A percentile compares a stretch with the other conserved stretches of the same genome.
Conservation (phyloP, 2,113 vertebrate genomes). For the Gymnorhina tibicen region DNA sequence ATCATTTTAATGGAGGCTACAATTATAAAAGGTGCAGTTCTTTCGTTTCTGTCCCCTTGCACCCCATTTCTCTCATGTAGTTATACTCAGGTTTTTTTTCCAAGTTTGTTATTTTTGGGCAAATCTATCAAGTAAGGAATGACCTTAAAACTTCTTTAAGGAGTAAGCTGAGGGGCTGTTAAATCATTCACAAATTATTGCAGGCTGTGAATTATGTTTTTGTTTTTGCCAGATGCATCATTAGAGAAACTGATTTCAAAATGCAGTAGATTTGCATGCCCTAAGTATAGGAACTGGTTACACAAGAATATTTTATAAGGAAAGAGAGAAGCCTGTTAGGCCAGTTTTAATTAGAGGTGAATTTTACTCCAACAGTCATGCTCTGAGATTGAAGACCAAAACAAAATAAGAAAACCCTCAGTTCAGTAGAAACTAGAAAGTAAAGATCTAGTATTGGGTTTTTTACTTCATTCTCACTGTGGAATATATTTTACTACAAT, state of each 20-base stretch:
- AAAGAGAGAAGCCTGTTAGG: background rate
- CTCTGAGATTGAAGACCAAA: background rate
- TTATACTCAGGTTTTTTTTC: background rate
- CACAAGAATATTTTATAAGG: background rate
- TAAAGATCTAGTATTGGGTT: background rate
- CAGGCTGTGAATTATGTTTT: slow-evolving; percentile 26
- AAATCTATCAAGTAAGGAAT: background rate
- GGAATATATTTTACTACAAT: background rate
- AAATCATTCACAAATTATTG: background rate
- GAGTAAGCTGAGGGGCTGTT: background rate
- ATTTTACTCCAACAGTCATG: background rate
- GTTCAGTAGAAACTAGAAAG: background rate
- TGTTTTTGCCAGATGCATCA: slow-evolving; percentile 11
- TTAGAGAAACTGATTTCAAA: slow-evolving; percentile 21
- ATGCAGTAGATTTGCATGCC: background rate
- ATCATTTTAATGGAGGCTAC: background rate
- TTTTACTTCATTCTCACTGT: background rate
- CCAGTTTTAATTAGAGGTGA: slow-evolving; percentile 29
- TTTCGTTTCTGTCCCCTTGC: background rate
- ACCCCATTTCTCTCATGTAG: background rate
- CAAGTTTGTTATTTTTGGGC: background rate
- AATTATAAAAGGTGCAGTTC: background rate
- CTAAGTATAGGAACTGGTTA: background rate
- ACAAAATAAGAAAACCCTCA: background rate
- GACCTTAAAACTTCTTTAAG: background rate